Conservation (phyloP, 1,140 invertebrate genomes). For the Drosophila athabasca region DNA sequence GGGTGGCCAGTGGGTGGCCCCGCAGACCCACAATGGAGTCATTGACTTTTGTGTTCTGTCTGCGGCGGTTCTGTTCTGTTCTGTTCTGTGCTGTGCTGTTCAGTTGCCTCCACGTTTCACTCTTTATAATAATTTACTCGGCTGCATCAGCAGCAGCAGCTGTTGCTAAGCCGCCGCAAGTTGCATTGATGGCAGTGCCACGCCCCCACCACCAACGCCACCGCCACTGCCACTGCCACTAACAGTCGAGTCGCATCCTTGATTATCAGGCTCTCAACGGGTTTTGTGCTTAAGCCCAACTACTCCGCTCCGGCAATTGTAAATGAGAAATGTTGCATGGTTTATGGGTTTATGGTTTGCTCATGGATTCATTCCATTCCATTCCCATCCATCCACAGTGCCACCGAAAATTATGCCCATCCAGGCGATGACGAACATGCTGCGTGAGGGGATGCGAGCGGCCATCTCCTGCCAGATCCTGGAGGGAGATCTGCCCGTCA, state of each 20-base stretch:
- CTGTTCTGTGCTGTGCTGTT: conserved; percentile 49
- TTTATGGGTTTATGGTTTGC: conserved; percentile 17
- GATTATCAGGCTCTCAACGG: conserved; percentile 41
- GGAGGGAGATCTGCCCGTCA: conserved; percentile 96
- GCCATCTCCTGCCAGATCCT: conserved; percentile 96
- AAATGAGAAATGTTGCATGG: conserved; percentile 37
- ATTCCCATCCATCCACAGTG: conserved; percentile 88
- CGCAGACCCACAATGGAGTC: conserved; percentile 73
- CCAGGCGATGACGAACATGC: conserved; percentile 90
- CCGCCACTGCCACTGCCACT: too few relatives aligned
- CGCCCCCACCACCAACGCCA: conserved; percentile 36
- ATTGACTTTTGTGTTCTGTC: conserved; percentile 77
- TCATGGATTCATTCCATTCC: conserved; percentile 7
- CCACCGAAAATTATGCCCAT: conserved; percentile 94
- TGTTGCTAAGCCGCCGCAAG: conserved; percentile 74
- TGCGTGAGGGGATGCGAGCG: conserved; percentile 95
- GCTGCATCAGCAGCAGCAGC: conserved; percentile 31
- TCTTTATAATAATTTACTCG: conserved; percentile 74
- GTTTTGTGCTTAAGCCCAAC: conserved; percentile 68
- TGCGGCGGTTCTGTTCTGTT: conserved; percentile 38
- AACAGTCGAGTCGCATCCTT: conserved; percentile 24
- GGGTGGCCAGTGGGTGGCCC: background rate
- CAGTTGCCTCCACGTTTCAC: conserved; percentile 27
- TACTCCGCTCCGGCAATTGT: conserved; percentile 52
- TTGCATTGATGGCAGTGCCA: conserved; percentile 65